Base-by-base conservation (phyloP, 64 coral and sea anemone genomes). In the Pocillopora damicornis region DNA sequence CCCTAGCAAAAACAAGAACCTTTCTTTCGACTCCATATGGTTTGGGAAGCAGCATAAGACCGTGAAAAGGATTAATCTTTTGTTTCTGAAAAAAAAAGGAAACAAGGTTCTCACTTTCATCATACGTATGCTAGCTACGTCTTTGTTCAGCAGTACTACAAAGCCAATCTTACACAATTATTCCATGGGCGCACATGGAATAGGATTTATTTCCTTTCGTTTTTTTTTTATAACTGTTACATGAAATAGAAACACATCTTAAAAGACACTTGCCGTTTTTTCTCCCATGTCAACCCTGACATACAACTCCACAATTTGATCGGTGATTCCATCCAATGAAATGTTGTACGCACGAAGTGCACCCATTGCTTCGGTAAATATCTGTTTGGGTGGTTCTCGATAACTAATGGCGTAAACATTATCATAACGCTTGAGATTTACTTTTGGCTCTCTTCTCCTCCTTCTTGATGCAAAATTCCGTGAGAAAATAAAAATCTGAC, bases 1-100 rank as follows among this genome's bases (percentile, higher is more conserved):
- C 96, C 93, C 95, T 91, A 16, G 96, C 96, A 92, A 99, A 99
- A 22, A 93, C 96, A 37, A 99, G 64, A 64, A 99, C 88, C 73
- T 86, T 99, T 71, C 88, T 99, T 71, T 82, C 88, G 36, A 88
- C 74, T 35, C 96, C 96, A 95, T 90, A 99, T 56, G 93, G 90
- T 93, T 90, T 99, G 10, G 96, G 96, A 81, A 99, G 75, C 90
- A 99, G 13, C n/a, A 99, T 84, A 58, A 90, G 78, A 35, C 96
- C 96, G 42, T 91, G 90, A 60, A 99, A 99, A 79, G 96, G 90
- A 73, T 94, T 91, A 35, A 99, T 64, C 72, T 90, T 94, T 34
- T 90, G 88, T 82, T 91, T 90, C 87, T 91, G 63, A 74, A 91
- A 73, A 34, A 81, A 15, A 63, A 11, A 79, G 61, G 4, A 36